Evolutionary conservation across 1,140 invertebrate species (phyloP), one percentile per base, ranked within the genome.

Genomic region (Zophobas morio): DNA sequence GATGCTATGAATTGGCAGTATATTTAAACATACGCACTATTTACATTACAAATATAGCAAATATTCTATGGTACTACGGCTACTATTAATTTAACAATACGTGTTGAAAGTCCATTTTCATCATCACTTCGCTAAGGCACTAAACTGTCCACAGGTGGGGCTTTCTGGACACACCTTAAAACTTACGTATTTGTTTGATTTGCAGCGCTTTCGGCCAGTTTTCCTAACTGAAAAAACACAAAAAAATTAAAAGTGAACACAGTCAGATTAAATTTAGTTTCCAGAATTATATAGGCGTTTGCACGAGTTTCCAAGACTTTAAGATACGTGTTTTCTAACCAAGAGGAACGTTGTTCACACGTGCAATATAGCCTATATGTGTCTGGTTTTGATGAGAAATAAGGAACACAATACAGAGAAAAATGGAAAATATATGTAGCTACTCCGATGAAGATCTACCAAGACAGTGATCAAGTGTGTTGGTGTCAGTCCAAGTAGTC

Each of bases 1-100:
- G 60, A 66, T 66, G 60, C 60, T 66, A 66, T 66, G 60, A 66
- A 66, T 66, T 66, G 60, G 60, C 60, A 66, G 60, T 66, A 66
- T 66, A 60, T 60, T 60, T 60, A 60, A 35, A 60, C 56, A 6
- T 60, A 60, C 39, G 42, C n/a, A 66, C 60, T 66, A 66, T 66
- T 42, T 66, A 66, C 60, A 66, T 60, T 66, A 66, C 60, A 42
- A 42, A 66, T 66, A 66, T 42, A 36, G 40, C 40, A 42, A 66
- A n/a, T 42, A 66, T 66, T 66, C 42, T 6, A 42, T 66, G 36
- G 20, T n/a, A 42, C 60, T 66, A 66, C 37, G 42, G n/a, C 60
- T 66, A 66, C 60, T 32, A 66, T 66, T 66, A 66, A 66, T 66
- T 66, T 66, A 66, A 66, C 60, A 66, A 66, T 66, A 66, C 39